Conservation (phyloP, 2,888 invertebrate species). For the Tetranychus piercei region DNA sequence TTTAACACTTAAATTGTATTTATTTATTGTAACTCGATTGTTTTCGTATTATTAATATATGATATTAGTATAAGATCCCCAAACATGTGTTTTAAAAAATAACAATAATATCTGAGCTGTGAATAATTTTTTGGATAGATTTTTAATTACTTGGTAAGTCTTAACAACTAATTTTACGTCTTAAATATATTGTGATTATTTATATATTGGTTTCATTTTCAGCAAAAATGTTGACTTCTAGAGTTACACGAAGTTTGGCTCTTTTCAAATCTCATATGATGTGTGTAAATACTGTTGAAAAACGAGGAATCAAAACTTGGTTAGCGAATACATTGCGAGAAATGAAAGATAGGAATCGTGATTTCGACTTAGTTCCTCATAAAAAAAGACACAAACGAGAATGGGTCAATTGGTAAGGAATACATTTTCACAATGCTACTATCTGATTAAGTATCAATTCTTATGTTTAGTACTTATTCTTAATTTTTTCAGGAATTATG, state of each 20-base stretch:
- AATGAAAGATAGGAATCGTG: conserved; percentile 18
- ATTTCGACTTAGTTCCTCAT: conserved; percentile 12
- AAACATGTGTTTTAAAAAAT: too few species aligned
- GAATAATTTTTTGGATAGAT: too few species aligned
- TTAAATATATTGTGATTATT: too few species aligned
- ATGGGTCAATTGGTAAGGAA: conserved; percentile 18
- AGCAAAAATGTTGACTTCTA: neutral
- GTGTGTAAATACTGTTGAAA: neutral
- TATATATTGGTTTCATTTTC: too few species aligned
- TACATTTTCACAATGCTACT: neutral
- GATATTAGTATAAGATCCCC: too few species aligned
- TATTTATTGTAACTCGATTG: too few species aligned
- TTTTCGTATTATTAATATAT: too few species aligned
- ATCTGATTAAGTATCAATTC: neutral
- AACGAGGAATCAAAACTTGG: neutral
- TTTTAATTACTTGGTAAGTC: too few species aligned
- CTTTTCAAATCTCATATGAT: neutral
- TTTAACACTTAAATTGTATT: too few species aligned
- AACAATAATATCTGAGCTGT: too few species aligned
- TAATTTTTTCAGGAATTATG: conserved; percentile 48
- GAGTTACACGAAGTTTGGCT: neutral
- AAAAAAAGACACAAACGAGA: conserved; percentile 7
- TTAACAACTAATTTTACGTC: too few species aligned
- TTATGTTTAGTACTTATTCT: neutral
- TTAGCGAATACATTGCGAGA: conserved; percentile 6